Evolutionary conservation across 2,797 vertebrate genomes (phyloP).

Genomic region (Pipistrellus nathusii): DNA sequence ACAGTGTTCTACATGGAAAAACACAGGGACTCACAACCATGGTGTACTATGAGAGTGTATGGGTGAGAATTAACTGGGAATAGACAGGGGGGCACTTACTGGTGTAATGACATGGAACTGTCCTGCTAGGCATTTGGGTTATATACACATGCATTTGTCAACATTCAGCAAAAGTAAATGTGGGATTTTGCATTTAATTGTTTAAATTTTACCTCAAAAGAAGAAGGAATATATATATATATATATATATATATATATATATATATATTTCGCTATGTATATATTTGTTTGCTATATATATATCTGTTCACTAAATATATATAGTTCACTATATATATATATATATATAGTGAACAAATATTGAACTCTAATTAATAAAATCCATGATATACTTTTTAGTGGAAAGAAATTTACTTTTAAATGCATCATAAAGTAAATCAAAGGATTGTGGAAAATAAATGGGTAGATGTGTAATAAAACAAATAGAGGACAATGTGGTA

Average conservation of each 20-base stretch:
- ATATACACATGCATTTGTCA: neutral
- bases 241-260: neutral
- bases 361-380: neutral
- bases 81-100: neutral
- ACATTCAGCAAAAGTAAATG: neutral
- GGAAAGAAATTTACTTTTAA: neutral
- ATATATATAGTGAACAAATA: slow-evolving; percentile 9
- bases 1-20: neutral
- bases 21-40: neutral
- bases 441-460: neutral
- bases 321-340: no score
- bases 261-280: no score
- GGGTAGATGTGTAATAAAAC: neutral
- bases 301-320: no score
- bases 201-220: slow-evolving; percentile 30
- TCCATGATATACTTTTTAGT: neutral
- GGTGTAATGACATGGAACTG: neutral
- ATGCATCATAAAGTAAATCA: neutral
- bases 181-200: slow-evolving; percentile 1
- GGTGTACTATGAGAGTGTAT: neutral
- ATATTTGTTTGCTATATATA: no score
- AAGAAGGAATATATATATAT: neutral
- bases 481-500: neutral
- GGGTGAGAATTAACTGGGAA: neutral
- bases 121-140: neutral